Conservation (phyloP, 2,888 invertebrate species). For the Odiellus spinosus region DNA sequence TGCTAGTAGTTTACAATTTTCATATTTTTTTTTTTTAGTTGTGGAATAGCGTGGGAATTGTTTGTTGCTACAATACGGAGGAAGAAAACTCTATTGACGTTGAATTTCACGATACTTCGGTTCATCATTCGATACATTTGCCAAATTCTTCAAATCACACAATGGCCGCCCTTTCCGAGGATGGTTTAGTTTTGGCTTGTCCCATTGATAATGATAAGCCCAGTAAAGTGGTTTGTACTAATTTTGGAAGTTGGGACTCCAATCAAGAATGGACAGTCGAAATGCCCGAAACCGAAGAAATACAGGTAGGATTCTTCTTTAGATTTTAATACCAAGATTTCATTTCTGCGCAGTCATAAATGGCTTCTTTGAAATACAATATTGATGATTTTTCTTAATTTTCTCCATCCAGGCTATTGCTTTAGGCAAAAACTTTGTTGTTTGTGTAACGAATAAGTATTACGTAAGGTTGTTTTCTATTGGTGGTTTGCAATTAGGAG, state of each 20-base stretch:
- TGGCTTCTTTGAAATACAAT: too few species aligned
- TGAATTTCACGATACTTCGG: conserved; percentile 79
- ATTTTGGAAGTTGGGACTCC: conserved; percentile 44
- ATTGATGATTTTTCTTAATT: not conserved
- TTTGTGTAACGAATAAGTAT: conserved; percentile 55
- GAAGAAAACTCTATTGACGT: conserved; percentile 65
- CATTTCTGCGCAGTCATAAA: too few species aligned
- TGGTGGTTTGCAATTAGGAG: conserved; percentile 69
- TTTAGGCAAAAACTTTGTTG: conserved; percentile 51
- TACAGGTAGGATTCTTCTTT: conserved; percentile 35
- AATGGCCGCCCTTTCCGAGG: conserved; percentile 67
- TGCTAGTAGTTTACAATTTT: too few species aligned
- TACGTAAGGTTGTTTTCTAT: conserved; percentile 66
- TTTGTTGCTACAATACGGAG: conserved; percentile 57
- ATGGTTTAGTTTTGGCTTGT: conserved; percentile 56
- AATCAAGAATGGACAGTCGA: conserved; percentile 74
- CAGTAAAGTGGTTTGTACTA: conserved; percentile 58
- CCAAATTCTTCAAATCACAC: conserved; percentile 69
- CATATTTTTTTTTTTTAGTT: conserved; percentile 42
- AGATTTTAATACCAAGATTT: not conserved
- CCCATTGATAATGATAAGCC: conserved; percentile 37
- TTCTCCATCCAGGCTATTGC: conserved; percentile 32
- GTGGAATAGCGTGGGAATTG: conserved; percentile 88
- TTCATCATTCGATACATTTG: conserved; percentile 78
- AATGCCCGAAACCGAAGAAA: conserved; percentile 61